Evolutionary conservation across 2,113 vertebrate genomes (phyloP), one percentile per base, ranked within the genome.

Genomic region (Rhinolophus ferrumequinum): DNA sequence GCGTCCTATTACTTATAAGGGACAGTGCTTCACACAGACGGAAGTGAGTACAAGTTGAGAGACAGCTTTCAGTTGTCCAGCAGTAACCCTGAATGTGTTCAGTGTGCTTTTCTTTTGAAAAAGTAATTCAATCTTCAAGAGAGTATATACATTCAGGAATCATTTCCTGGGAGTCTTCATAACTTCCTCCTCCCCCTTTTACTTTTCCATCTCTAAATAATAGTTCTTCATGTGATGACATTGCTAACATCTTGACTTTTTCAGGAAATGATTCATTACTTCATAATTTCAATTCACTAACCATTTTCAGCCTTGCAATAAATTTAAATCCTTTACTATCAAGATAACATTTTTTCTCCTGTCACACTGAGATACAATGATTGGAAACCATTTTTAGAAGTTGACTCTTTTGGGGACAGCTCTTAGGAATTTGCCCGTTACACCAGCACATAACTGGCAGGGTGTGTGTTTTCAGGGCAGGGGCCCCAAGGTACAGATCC

Each of bases 321-420:
- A 96, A 98, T 97, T 97, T 98, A 96, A 96, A 94, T 97, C 95
- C 73, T 79, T 80, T 97, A 86, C 88, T 82, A 96, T 97, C 95
- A 93, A 95, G 93, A 97, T 97, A 97, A 95, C 93, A 90, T 93
- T 97, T 96, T 95, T 95, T 85, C 91, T 97, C 93, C 58, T 91
- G 85, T 97, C 94, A 86, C 44, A 86, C 44, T 28, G 73, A 91
- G 75, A 95, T 97, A 62, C n/a, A 75, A 47, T 85, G 64, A 93
- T 93, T 75, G 89, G 89, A 93, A 89, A 80, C 93, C 66, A 56
- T 82, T 91, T 95, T 95, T 93, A 94, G 82, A 89, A 88, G 69
- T 77, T 75, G 82, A 69, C 77, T 52, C 69, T 69, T 64, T 73
- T 70, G 1, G 88, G 73, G 86, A 86, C 47, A 35, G 56, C 58